Base-by-base conservation (phyloP, 2,888 invertebrate species). In the Lacanobia wlatinum region DNA sequence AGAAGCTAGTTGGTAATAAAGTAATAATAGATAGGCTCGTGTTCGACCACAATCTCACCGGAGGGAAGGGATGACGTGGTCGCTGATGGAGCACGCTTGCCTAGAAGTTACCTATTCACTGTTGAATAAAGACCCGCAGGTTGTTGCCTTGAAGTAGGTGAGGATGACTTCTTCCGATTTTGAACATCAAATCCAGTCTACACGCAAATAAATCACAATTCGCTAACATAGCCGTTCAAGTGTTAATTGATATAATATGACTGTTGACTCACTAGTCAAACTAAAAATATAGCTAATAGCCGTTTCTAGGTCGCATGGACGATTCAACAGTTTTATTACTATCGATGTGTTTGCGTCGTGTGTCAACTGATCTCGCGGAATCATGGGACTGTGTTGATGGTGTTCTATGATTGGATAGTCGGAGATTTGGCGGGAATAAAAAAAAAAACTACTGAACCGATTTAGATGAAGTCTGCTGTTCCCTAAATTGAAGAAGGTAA, bases 221-320 rank as follows among this genome's bases (percentile, higher is more conserved):
- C 28, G 21, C 48, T 21, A 21, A 28, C 23, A 67, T 70, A 81
- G 61, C 61, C 63, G 78, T 64, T 69, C 28, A 61, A 21, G 63
- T 73, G 76, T 78, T 83, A 87, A 85, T 87, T 87, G 80, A 65
- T 78, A 67, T 71, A 71, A 74, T 76, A 72, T 65, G 64, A n/a
- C 43, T 48, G 72, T 79, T 80, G 87, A 85, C 65, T 83, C 87
- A 76, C 50, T 34, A 59, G 52, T 76, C 56, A 61, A 67, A 82
- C 76, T 82, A 83, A 87, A 86, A 83, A 87, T 87, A 87, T 64
- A 80, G 68, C 59, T 78, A 76, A 85, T 83, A 71, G 65, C 34
- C 62, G 69, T 78, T 83, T 85, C 77, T 83, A 76, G 87, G 87
- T 83, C 87, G 63, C 60, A 59, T 43, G 67, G 58, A 77, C 66